Evolutionary conservation across 23 tunicate species (phyloP), one percentile per base, ranked within the genome.

Genomic region (Botrylloides violaceus): DNA sequence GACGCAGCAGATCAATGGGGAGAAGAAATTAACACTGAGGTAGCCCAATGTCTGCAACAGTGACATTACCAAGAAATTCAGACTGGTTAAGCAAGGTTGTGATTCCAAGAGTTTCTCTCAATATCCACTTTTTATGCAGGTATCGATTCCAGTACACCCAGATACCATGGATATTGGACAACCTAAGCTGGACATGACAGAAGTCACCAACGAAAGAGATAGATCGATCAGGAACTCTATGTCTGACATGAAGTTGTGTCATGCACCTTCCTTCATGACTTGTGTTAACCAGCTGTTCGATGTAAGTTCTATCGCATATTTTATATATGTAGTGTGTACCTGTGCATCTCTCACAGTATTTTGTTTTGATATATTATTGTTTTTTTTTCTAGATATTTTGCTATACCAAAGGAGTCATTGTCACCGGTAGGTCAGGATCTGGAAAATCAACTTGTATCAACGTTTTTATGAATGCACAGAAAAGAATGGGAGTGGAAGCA

Each of bases 391-490:
- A 22, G 64, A 22, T 59, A 7, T 59, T 59, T 59, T 59, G 9
- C 30, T 23, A 59, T 7, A 59, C 30, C 18, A 59, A 22, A 26
- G 71, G 83, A 5, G 90, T 79, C 31, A 50, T 90, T 0, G 79
- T 90, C 3, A 38, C 66, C 6, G 97, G 97, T 2, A 23, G 47
- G 3, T 73, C 90, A 4, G 90, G 90, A 5, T 76, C 83, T 68
- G 97, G 97, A 39, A 90, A 90, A 58, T 90, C 97, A 35, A 55
- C 70, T 7, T 61, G 77, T 25, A 33, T 90, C 35, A 75, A 78
- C 27, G 85, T 90, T 39, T 90, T 72, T 49, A 39, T 81, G 23
- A 70, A 90, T 70, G 74, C 88, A 21, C 82, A 79, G 53, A 56
- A 58, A 30, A 77, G 78, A 39, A 78, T 77, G 25, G 97, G 97